Evolutionary conservation across 2,888 invertebrate genomes (phyloP).

Genomic region (Cosmia trapezina): DNA sequence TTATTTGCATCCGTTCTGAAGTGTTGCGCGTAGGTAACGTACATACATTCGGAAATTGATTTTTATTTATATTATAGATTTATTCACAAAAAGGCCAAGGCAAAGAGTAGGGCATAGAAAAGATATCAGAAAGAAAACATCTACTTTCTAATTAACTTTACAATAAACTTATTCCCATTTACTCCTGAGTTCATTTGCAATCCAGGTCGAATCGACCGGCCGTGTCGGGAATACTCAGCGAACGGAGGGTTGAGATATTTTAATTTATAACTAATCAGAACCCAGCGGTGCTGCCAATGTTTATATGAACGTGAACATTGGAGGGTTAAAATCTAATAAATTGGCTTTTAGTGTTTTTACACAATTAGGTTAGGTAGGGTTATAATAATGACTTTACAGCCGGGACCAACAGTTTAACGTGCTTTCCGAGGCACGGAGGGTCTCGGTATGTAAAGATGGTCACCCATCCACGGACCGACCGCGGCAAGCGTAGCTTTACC

Average conservation of each 20-base stretch:
- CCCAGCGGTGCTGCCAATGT: conserved; percentile 64
- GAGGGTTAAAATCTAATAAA: conserved; percentile 44
- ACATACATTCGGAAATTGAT: too few species aligned
- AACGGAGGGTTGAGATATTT: conserved; percentile 71
- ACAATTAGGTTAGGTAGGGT: conserved; percentile 8
- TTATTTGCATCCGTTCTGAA: too few species aligned
- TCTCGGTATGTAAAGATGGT: too few species aligned
- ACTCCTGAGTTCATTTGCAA: conserved; percentile 52
- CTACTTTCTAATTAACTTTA: conserved; percentile 35
- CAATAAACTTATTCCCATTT: conserved; percentile 52
- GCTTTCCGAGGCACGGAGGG: too few species aligned
- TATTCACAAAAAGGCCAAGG: too few species aligned
- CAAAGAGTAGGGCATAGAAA: conserved; percentile 5
- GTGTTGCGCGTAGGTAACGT: too few species aligned
- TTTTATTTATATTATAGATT: too few species aligned
- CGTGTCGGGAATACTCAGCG: conserved; percentile 65
- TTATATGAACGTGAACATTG: conserved; percentile 49
- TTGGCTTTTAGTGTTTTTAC: conserved; percentile 42
- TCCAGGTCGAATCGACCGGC: conserved; percentile 68
- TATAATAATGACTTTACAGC: background rate
- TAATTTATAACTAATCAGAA: conserved; percentile 71
- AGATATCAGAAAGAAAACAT: conserved; percentile 13
- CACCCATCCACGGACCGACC: too few species aligned
- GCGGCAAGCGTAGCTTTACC: too few species aligned
- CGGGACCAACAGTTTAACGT: too few species aligned